Evolutionary conservation across 2,113 vertebrate genomes (phyloP).

Genomic region (Fukomys damarensis): DNA sequence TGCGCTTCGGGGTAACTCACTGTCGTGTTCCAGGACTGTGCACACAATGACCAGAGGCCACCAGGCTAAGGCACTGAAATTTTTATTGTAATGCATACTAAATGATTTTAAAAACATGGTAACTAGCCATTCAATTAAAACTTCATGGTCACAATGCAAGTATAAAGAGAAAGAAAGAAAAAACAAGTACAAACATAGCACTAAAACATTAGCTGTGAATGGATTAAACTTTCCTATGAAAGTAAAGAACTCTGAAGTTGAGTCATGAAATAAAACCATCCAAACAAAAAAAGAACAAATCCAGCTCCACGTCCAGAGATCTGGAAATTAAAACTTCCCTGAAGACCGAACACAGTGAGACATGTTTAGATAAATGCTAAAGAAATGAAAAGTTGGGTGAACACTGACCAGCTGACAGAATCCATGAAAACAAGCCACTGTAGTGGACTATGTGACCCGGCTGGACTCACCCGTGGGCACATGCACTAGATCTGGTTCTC

Average conservation of each 20-base stretch:
- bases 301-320: neutral
- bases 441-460: neutral
- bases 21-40: slow-evolving; percentile 34
- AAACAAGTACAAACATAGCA: neutral
- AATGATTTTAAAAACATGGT: slow-evolving; percentile 59
- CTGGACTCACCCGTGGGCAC: neutral
- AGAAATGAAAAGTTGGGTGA: neutral
- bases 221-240: neutral
- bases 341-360: neutral
- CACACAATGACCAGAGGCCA: slow-evolving; percentile 52
- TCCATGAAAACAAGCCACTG: neutral
- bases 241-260: neutral
- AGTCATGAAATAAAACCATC: neutral
- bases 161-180: neutral
- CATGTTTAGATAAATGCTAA: neutral
- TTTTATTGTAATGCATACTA: slow-evolving; percentile 69
- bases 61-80: slow-evolving; percentile 69
- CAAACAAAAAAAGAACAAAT: neutral
- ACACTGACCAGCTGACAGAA: neutral
- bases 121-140: slow-evolving; percentile 75
- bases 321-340: neutral
- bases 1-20: slow-evolving; percentile 53
- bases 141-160: slow-evolving; percentile 53
- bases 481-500: neutral
- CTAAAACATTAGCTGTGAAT: neutral